Conservation (phyloP, 2,888 invertebrate genomes). For the Morinoia aosen region DNA sequence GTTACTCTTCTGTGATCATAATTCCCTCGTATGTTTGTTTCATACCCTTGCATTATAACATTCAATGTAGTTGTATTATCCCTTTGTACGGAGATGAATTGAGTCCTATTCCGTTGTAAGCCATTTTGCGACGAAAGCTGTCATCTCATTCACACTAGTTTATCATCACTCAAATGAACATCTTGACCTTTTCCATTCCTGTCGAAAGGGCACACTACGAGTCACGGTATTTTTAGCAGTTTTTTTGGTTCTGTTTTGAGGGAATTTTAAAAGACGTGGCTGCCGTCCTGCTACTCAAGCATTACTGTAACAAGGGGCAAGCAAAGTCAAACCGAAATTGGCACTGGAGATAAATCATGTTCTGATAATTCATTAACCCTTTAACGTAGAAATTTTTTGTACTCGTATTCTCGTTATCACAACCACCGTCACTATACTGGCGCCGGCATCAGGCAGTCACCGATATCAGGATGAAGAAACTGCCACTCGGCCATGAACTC, state of each 20-base stretch:
- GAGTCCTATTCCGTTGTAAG: background rate
- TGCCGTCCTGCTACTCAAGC: background rate
- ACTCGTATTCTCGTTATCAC: no score
- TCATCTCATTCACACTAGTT: background rate
- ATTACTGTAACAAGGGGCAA: background rate
- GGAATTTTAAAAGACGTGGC: background rate
- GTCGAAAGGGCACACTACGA: background rate
- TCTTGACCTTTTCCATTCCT: background rate
- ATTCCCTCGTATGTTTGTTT: background rate
- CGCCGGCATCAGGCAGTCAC: no score
- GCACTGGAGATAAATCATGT: background rate
- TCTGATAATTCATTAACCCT: background rate
- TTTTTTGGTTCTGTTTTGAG: background rate
- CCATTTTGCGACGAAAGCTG: background rate
- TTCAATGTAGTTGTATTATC: background rate
- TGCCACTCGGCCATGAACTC: no score
- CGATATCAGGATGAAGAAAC: no score
- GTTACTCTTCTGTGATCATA: background rate
- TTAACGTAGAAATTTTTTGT: no score
- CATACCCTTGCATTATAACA: background rate
- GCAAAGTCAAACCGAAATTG: background rate
- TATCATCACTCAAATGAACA: background rate
- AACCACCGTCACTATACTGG: no score
- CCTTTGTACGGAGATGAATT: background rate
- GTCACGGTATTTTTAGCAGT: background rate